Conservation (phyloP, 2,113 vertebrate genomes). For the Pleuronectes platessa region DNA sequence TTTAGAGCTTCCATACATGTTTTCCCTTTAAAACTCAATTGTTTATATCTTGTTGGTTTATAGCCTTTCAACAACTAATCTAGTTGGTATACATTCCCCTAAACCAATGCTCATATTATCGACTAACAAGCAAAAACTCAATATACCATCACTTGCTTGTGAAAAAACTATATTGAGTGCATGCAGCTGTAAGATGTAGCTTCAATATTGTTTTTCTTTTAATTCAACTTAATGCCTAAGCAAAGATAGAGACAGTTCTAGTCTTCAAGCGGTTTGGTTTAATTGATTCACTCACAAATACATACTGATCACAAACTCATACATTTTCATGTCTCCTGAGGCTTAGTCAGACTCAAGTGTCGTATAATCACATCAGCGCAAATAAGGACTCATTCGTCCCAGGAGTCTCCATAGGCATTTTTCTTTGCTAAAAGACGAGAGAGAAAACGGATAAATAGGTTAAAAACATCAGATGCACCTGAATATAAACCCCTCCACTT, state of each 20-base stretch:
- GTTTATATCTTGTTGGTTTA: too few species aligned
- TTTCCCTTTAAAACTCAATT: too few species aligned
- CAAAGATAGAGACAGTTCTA: not conserved
- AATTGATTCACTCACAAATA: slow-evolving; percentile 38
- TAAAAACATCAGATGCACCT: not conserved
- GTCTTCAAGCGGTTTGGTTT: slow-evolving; percentile 40
- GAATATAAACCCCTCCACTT: not conserved
- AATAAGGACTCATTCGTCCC: slow-evolving; percentile 73
- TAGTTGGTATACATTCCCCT: too few species aligned
- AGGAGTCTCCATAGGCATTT: slow-evolving; percentile 80
- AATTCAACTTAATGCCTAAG: not conserved
- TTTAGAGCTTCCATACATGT: too few species aligned
- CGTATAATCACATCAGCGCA: not conserved
- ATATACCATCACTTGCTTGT: not conserved
- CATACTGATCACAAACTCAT: not conserved
- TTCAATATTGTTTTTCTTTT: not conserved
- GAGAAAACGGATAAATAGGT: not conserved
- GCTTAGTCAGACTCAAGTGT: not conserved
- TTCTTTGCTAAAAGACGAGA: slow-evolving; percentile 67
- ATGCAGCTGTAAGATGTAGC: not conserved
- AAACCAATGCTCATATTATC: not conserved
- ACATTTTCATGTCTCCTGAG: too few species aligned
- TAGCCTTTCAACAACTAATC: too few species aligned
- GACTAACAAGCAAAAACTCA: not conserved
- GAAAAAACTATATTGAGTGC: not conserved